Percentiles rank a stretch among this genome's conserved stretches.
Conservation (phyloP, 2,888 invertebrate species). For the Dolichomitus sp. region DNA sequence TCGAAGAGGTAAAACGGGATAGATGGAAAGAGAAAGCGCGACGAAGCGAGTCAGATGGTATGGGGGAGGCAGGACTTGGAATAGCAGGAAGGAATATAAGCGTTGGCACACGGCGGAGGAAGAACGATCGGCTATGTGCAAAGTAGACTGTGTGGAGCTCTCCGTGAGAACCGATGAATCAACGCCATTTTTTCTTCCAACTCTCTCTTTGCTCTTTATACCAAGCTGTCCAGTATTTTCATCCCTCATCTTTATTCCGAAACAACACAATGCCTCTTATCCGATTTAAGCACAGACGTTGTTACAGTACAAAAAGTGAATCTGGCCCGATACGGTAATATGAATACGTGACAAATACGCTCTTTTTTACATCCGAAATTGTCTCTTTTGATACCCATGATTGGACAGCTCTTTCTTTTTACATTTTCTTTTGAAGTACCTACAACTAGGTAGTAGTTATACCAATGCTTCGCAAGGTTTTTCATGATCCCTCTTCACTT, state of each 20-base stretch:
- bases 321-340: too few relatives aligned
- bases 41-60: constrained; percentile 9
- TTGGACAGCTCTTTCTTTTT: too few relatives aligned
- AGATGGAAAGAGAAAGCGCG: not conserved
- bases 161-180: constrained; percentile 42
- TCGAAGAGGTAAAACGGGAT: not conserved
- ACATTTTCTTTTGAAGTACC: too few relatives aligned
- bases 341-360: too few relatives aligned
- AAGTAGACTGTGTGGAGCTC: not conserved
- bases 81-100: constrained; percentile 19
- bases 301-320: not conserved
- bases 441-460: too few relatives aligned
- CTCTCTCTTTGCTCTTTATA: constrained; percentile 5
- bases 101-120: not conserved
- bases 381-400: too few relatives aligned
- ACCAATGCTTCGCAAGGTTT: too few relatives aligned
- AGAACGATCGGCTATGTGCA: constrained; percentile 22
- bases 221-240: constrained; percentile 18
- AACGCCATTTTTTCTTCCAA: constrained; percentile 67
- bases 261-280: constrained; percentile 14
- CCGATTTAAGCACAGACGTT: not conserved
- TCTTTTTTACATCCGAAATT: too few relatives aligned
- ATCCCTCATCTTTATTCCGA: not conserved
- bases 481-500: too few relatives aligned
- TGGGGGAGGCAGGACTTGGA: constrained; percentile 1